Evolutionary conservation across 2,797 vertebrate species (phyloP), one percentile per base, ranked within the genome.

Genomic region (Rhinophrynus dorsalis): DNA sequence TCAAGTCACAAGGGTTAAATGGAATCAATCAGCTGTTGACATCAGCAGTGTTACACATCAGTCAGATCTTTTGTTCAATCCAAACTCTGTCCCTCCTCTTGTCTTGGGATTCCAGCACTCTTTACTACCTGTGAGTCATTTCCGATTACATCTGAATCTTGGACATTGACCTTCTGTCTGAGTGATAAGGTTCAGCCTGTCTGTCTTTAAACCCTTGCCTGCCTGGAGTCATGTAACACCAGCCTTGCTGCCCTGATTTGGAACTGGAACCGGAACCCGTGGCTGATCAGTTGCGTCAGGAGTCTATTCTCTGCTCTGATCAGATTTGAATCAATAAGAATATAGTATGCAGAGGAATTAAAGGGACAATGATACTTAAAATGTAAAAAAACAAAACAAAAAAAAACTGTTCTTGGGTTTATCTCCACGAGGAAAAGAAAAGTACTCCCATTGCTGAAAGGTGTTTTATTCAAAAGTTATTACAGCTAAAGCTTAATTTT

Each of bases 91-190:
- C 45, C 45, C 18, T 18, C 23, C n/a, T 37, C 26, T 26, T 32
- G 26, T 17, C 35, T 11, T 30, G 40, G 30, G 55, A 40, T 7
- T 24, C 23, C 9, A 23, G 10, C 33, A 24, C 54, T 17, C 21
- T 7, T 29, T 23, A 17, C 17, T 47, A 35, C 11, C 27, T 55
- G 29, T 71, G 69, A 73, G 30, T 72, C 69, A 72, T 42, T 65
- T 65, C 69, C 69, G 18, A 26, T 59, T 57, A 21, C 55, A 6
- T 58, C 44, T 24, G 6, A 44, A n/a, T 37, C 27, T 45, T 65
- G 69, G 47, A 66, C 69, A 38, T 65, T 73, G 61, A 59, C 18
- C 61, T 51, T 21, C 9, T n/a, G 50, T 67, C 33, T 44, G 23
- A 44, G 9, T 44, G 35, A 65, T 52, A 42, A 38, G 13, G 6